These are phyloP conservation scores for Takifugu ocellatus DNA, from an alignment of 2,797 vertebrate genomes.

Conservation along the genomic window DNA sequence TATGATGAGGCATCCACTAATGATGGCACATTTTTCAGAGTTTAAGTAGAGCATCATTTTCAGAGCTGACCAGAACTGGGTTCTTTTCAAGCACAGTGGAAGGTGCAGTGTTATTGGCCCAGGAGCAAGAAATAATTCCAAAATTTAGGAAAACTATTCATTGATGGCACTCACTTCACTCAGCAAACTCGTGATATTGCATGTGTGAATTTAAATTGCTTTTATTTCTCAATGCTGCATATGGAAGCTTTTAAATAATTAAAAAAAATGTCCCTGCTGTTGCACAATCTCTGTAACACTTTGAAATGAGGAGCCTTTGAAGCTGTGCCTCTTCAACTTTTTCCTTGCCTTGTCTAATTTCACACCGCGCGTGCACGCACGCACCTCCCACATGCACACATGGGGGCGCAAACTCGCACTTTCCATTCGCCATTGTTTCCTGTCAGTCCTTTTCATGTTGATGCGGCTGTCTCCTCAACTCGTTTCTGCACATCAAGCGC, in stretches of 20 bases:
- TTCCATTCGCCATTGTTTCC: constrained; percentile 16
- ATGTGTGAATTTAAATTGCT: constrained; percentile 11
- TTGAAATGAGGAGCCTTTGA: constrained; percentile 28
- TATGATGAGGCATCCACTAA: constrained; percentile 40
- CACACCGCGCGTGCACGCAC: not conserved
- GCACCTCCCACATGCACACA: not conserved
- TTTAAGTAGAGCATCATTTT: constrained; percentile 38
- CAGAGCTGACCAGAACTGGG: constrained; percentile 30
- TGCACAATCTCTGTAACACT: not conserved
- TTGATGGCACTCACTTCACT: constrained; percentile 9
- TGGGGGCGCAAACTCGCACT: not conserved
- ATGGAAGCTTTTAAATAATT: not conserved
- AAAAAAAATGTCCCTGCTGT: constrained; percentile 1
- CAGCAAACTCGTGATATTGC: not conserved
- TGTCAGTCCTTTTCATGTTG: constrained; percentile 34
- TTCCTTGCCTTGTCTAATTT: constrained; percentile 12
- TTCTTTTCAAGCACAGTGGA: constrained; percentile 32
- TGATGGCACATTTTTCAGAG: constrained; percentile 56
- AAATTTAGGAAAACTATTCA: not conserved
- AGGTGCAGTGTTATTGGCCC: constrained; percentile 12
- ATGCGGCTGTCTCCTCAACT: constrained; percentile 30
- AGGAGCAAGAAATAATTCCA: constrained; percentile 10
- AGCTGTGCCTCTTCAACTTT: constrained; percentile 20
- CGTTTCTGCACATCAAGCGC: constrained; percentile 28
- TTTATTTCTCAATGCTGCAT: not conserved